Evolutionary conservation across 2,113 vertebrate genomes (phyloP), one percentile per base, ranked within the genome.

Genomic region (Tylochromis polylepis): DNA sequence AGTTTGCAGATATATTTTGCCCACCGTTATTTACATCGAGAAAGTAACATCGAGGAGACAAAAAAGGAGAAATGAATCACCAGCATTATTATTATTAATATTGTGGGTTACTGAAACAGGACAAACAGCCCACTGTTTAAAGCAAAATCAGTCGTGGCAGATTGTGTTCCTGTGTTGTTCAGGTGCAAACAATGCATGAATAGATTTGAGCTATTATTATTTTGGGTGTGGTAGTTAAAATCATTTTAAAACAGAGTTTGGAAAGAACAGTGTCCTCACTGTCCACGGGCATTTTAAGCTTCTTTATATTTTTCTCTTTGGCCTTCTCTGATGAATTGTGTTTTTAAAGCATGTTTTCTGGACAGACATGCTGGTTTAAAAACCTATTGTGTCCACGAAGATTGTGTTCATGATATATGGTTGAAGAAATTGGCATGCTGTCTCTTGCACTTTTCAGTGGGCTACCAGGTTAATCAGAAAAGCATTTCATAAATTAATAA

Each of bases 401-500:
- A 77, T 34, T 60, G 55, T 58, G 2, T 60, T 46, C 24, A 5
- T 65, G 38, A 22, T 84, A 58, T 84, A 88, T 79, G 72, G 58
- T 78, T 85, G 62, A 43, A 72, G 77, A 81, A 90, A 88, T 46
- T 89, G 83, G 80, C 70, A 92, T 86, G 88, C 91, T 88, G 53
- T 87, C 88, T 89, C 87, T 79, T 49, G 12, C 24, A n/a, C 62
- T 82, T 86, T 43, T 85, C 77, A 51, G 57, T 62, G 67, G 82
- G 80, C 81, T 79, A 27, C 65, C 72, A 83, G 79, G 85, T 92
- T 91, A 88, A 93, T 84, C 80, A 84, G 79, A 90, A 91, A 92
- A 84, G 81, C 72, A 84, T 38, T 87, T 87, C 43, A 88, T 88
- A 75, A 91, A 86, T 91, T 82, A 89, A 90, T 92, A 88, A 85